phyloP scores from a whole-genome alignment of 2,113 vertebrate genomes.

The Porphyrio hochstetteri region DNA sequence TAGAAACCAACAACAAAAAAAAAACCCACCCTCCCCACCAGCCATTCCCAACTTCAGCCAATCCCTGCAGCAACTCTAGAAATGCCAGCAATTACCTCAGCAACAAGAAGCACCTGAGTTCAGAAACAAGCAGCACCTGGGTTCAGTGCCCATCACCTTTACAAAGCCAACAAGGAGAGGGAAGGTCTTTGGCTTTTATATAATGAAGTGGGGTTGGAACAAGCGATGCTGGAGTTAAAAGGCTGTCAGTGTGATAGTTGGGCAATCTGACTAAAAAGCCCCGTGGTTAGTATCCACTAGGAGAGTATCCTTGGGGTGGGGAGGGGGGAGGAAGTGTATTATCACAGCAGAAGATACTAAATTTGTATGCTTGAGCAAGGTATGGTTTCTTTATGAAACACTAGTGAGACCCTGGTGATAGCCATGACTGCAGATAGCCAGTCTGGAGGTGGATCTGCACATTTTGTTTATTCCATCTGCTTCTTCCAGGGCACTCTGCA shows the following conservation, averaged over 20 bases:
- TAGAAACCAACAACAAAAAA: background rate
- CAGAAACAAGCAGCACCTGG: constrained; percentile 26
- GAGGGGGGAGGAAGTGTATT: background rate
- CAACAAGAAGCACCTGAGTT: constrained; percentile 26
- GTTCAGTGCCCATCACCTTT: background rate
- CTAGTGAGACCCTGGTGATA: background rate
- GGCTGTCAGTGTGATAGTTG: background rate
- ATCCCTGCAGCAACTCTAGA: constrained; percentile 19
- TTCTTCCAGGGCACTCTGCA: background rate
- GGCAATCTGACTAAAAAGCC: background rate
- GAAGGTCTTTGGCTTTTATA: background rate
- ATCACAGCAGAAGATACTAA: background rate
- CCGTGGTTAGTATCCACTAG: background rate
- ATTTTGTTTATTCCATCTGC: background rate
- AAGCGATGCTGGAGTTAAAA: background rate
- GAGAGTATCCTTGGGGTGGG: background rate
- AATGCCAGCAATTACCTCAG: background rate
- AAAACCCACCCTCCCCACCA: background rate
- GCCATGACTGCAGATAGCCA: background rate
- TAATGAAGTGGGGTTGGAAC: background rate
- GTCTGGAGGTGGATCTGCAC: background rate
- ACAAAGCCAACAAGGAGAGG: background rate
- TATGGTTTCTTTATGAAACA: background rate
- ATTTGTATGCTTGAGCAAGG: background rate
- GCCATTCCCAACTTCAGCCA: background rate